phyloP scores from a whole-genome alignment of 1,140 invertebrate genomes.

The Philopotamus ludificatus region DNA sequence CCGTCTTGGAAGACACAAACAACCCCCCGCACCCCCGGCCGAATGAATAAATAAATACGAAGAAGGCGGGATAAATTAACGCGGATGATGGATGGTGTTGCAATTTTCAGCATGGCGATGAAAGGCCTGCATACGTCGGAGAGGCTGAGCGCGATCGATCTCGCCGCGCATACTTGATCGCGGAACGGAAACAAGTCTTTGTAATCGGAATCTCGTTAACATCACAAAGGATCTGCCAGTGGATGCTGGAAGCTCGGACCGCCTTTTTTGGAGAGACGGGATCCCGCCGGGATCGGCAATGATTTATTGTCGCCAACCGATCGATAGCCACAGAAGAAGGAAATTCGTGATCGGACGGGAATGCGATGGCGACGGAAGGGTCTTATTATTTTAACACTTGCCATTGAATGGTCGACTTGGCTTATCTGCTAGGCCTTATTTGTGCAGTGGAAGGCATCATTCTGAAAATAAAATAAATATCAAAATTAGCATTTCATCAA shows the following conservation, averaged over 20 bases:
- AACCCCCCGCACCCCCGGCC: neutral
- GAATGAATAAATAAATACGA: neutral
- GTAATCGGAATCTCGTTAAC: neutral
- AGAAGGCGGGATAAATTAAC: neutral
- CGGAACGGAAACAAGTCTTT: neutral
- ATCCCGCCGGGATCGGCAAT: neutral
- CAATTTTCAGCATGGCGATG: too few relatives aligned
- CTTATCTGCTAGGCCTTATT: neutral
- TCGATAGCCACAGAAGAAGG: too few relatives aligned
- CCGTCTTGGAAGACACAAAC: neutral
- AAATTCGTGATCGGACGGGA: too few relatives aligned
- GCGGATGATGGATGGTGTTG: too few relatives aligned
- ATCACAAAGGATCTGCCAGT: neutral
- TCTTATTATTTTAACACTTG: too few relatives aligned
- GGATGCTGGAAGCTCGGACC: too few relatives aligned
- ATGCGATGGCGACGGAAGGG: neutral
- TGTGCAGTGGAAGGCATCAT: neutral
- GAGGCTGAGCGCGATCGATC: neutral
- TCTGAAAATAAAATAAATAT: neutral
- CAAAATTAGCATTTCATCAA: too few relatives aligned
- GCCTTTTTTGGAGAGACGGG: too few relatives aligned
- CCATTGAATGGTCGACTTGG: too few relatives aligned
- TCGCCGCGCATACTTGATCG: neutral
- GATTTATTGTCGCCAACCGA: too few relatives aligned
- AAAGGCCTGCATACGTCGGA: neutral